Evolutionary conservation across 1,140 invertebrate genomes (phyloP), one percentile per base, ranked within the genome.

Genomic region (Hesperophylax magnus): DNA sequence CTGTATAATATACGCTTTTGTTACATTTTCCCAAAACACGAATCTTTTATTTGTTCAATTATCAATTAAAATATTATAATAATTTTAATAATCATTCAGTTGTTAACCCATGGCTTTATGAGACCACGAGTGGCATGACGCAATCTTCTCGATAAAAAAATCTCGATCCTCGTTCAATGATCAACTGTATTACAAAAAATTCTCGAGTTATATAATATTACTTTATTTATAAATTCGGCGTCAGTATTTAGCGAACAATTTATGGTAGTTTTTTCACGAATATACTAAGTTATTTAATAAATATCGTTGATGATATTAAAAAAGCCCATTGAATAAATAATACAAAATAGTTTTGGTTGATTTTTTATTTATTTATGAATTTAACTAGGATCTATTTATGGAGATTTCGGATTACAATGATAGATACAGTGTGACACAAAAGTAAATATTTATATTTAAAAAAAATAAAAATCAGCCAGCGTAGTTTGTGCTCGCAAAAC

Each of bases 191-290:
- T 8, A 61, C 24, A 61, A 61, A 61, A 61, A 67, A 67, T 34
- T 3, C 63, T 22, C 22, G 15, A 15, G 63, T 27, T 65, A 14
- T 61, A 14, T 5, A 2, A 27, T 47, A 14, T 47, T 14, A 47
- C 11, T 14, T 47, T 47, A 47, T 47, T 47, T 47, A 47, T 47
- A 47, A 61, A 61, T 20, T 61, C 58, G 20, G 58, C 58, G 58
- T 61, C 7, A 67, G 63, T 34, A 17, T 67, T 67, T 67, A 67
- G 63, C 31, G 63, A 0, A 67, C 27, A 67, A 67, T 67, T 67
- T 67, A 67, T 67, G 63, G 24, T 15, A 3, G 9, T 67, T 67
- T 67, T 67, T 67, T 67, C 18, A 20, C 17, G 9, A 61, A 22
- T 61, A 20, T 60, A 11, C 18, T 47, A 9, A 14, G 11, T 14